phyloP scores from a whole-genome alignment of 1,140 invertebrate species.

The Drosophila miranda region DNA sequence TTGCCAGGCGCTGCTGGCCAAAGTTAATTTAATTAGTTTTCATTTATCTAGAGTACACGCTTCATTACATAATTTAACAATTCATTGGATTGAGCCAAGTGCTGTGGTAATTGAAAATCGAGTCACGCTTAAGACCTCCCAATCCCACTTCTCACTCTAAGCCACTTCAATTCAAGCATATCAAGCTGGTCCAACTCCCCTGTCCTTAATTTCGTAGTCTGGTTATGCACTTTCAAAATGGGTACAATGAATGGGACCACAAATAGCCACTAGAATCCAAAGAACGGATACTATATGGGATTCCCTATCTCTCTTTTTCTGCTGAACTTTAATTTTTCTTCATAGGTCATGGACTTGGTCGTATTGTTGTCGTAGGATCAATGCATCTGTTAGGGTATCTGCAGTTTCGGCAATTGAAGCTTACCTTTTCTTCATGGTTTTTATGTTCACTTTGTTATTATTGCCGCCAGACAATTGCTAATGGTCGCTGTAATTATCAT shows the following conservation, averaged over 20 bases:
- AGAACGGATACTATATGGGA: too few species aligned
- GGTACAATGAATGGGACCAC: too few species aligned
- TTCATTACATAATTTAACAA: conserved; percentile 76
- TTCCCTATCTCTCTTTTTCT: too few species aligned
- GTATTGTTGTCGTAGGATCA: too few species aligned
- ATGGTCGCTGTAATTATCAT: conserved; percentile 74
- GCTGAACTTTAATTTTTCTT: too few species aligned
- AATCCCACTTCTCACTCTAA: background rate
- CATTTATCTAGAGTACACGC: conserved; percentile 74
- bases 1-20: conserved; percentile 26
- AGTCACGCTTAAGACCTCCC: conserved; percentile 54
- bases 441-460: conserved; percentile 65
- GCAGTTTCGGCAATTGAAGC: too few species aligned
- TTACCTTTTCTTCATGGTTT: conserved; percentile 12
- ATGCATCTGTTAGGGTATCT: too few species aligned
- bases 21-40: conserved; percentile 73
- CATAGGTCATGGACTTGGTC: too few species aligned
- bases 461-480: conserved; percentile 71
- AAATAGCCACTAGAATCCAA: background rate
- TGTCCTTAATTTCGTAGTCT: conserved; percentile 27
- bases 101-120: conserved; percentile 64
- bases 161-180: conserved; percentile 4
- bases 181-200: conserved; percentile 3
- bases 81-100: conserved; percentile 66
- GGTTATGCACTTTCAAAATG: background rate